Evolutionary conservation across 2,797 vertebrate genomes (phyloP), one percentile per base, ranked within the genome.

Genomic region (Coregonus ussuriensis): DNA sequence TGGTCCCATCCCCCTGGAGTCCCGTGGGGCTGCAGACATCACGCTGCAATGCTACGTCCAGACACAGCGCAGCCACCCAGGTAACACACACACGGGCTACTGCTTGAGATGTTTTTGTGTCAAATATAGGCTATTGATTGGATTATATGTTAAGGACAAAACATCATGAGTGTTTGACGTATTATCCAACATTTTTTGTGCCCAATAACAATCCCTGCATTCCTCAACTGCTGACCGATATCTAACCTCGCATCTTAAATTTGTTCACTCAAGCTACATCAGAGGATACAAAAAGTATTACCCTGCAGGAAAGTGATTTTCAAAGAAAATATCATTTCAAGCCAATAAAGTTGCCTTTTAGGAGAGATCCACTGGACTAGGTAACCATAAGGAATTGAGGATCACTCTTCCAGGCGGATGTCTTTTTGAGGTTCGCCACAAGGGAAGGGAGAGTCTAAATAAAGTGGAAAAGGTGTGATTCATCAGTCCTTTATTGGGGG

Each of bases 1-100:
- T 96, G 96, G 95, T 18, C 95, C 96, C 74, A 97, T 96, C 77
- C 96, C 95, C 0, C 88, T 97, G 72, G 96, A 97, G 88, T 97
- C 96, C 0, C 95, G 95, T 0, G 96, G 96, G 0, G 93, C 95
- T 0, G 95, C 95, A 0, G 95, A 96, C 88, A 95, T 97, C 90
- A 96, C 95, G n/a, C 92, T 97, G 0, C 94, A 93, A 82, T 95
- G 94, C 85, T 97, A 95, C 0, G 95, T 96, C 0, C 90, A 91
- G 74, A 94, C 93, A 18, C 95, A 93, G 79, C 88, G 83, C 31
- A 89, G 88, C 0, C 79, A 83, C n/a, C 83, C 94, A 0, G 95
- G 95, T 96, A 41, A 53, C 5, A n/a, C 15, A 18, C 18, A 25
- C 25, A 54, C 16, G 53, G 6, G 56, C 18, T 59, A 59, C 56